phyloP scores from a whole-genome alignment of 2,888 invertebrate genomes.

The Zygothrica quintamaculata region DNA sequence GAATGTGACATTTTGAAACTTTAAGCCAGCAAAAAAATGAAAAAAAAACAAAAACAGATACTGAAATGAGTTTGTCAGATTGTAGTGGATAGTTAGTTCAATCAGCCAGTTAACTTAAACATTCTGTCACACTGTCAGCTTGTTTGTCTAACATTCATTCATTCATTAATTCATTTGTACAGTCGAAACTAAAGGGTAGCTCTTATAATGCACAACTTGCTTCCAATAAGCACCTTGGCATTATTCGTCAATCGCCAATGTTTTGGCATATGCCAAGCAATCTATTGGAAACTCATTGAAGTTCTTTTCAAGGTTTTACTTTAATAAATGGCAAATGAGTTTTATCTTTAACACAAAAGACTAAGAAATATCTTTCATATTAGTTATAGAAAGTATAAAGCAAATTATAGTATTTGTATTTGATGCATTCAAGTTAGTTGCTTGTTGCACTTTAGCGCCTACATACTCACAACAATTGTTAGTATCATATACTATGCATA shows the following conservation, averaged over 20 bases:
- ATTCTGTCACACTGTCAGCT: neutral
- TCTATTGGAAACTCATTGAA: slow-evolving; percentile 9
- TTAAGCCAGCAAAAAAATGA: no score
- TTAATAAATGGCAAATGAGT: no score
- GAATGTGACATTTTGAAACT: no score
- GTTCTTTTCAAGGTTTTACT: no score
- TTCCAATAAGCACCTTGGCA: slow-evolving; percentile 50
- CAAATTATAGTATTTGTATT: no score
- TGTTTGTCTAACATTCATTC: slow-evolving; percentile 9
- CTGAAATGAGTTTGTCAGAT: neutral
- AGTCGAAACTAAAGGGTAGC: slow-evolving; percentile 21
- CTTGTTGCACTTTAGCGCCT: no score
- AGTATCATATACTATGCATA: no score
- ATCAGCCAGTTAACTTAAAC: neutral
- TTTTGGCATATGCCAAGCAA: slow-evolving; percentile 19
- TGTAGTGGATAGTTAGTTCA: neutral
- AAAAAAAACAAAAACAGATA: neutral
- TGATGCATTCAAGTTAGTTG: no score
- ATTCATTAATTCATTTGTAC: slow-evolving; percentile 2
- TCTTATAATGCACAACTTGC: slow-evolving; percentile 48
- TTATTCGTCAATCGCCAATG: slow-evolving; percentile 37
- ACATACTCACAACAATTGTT: no score
- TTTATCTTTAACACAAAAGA: no score
- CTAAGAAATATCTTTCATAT: no score
- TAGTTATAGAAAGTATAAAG: no score